Evolutionary conservation across 1,140 invertebrate species (phyloP), one percentile per base, ranked within the genome.

Genomic region (Paraescarpia echinospica): DNA sequence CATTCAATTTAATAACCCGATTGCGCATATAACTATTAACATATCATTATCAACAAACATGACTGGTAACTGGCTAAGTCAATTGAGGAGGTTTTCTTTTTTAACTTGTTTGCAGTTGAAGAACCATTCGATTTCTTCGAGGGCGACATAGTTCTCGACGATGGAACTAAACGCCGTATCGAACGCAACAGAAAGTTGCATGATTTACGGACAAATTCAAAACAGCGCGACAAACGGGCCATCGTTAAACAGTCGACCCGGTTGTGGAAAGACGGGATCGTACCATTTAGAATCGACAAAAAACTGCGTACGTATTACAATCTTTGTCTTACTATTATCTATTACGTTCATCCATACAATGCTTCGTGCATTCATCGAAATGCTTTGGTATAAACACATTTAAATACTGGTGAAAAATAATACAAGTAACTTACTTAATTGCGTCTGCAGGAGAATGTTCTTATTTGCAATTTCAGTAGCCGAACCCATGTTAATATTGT

Each of bases 251-350:
- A 91, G 34, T 92, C 91, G n/a, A 92, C 93, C 27, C 89, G 93
- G 35, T 89, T 95, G 34, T 95, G 95, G 95, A 92, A 93, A 35
- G 93, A 94, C 34, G 95, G 94, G 0, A 92, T 94, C 8, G 94
- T 95, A 4, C 94, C 94, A n/a, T 95, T 35, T 35, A 35, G 34
- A 12, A 93, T 92, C n/a, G 31, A 48, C n/a, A 9, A 48, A 5
- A 0, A 92, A 33, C 33, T 48, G 33, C 33, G 27, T 35, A 51
- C 34, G 41, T 51, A 90, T 35, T 89, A 34, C 31, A 91, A 35
- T 6, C 77, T 31, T 31, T 89, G 41, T 22, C 92, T 90, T 34
- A 33, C 22, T n/a, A 35, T n/a, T n/a, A 35, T 35, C 59, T 90
- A 9, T 33, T 90, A 34, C 34, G 31, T 89, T 92, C 9, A n/a